These are phyloP conservation scores for Augochlorella aurata DNA, from an alignment of 2,888 invertebrate genomes.

Conservation along the genomic window DNA sequence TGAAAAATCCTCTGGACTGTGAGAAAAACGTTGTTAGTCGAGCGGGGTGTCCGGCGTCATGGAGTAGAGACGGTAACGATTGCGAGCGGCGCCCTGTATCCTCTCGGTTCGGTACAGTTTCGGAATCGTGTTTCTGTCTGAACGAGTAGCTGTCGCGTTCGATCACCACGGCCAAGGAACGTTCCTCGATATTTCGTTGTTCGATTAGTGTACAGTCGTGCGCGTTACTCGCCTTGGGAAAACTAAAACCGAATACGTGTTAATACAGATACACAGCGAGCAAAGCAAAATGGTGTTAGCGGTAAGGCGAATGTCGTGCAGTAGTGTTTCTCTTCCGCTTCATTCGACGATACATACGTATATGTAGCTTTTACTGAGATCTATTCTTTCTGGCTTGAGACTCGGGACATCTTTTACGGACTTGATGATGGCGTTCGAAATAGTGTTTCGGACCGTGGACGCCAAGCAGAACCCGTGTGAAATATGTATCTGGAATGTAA, in stretches of 20 bases:
- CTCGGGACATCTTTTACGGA: background rate
- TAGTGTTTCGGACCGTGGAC: background rate
- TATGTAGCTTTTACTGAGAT: slow-evolving; percentile 14
- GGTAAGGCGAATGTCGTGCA: slow-evolving; percentile 68
- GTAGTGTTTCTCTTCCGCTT: slow-evolving; percentile 47
- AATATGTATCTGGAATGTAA: slow-evolving; percentile 1
- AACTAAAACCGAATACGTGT: slow-evolving; percentile 58
- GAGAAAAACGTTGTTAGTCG: slow-evolving; percentile 51
- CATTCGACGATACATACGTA: slow-evolving; percentile 28
- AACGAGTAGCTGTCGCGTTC: slow-evolving; percentile 18
- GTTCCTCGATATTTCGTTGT: slow-evolving; percentile 39
- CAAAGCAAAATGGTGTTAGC: slow-evolving; percentile 75
- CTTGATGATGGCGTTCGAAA: background rate
- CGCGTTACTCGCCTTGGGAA: slow-evolving; percentile 40
- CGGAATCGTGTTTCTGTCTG: slow-evolving; percentile 21
- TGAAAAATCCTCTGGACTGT: slow-evolving; percentile 37
- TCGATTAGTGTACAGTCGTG: slow-evolving; percentile 47
- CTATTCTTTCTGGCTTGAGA: background rate
- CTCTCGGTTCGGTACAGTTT: slow-evolving; percentile 27
- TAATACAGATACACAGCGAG: slow-evolving; percentile 66
- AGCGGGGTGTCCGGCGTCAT: slow-evolving; percentile 71
- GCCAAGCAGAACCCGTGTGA: slow-evolving; percentile 1
- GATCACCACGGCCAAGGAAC: slow-evolving; percentile 29
- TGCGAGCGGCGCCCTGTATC: slow-evolving; percentile 34
- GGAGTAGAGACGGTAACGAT: slow-evolving; percentile 71